Conservation (phyloP, 2,888 invertebrate species). For the Drosophila austrosaltans region DNA sequence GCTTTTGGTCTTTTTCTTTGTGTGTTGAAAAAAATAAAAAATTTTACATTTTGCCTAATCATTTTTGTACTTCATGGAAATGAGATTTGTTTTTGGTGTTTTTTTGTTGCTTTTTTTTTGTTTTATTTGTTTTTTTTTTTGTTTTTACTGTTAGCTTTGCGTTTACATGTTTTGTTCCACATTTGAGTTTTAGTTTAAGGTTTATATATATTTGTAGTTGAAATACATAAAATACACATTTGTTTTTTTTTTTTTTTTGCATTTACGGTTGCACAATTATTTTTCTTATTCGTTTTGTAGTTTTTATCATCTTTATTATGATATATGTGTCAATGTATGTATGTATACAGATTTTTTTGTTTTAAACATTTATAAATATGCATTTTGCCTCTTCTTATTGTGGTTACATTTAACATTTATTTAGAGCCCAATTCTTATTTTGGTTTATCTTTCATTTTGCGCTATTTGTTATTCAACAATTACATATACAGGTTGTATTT, state of each 20-base stretch:
- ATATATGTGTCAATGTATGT: conserved; percentile 22
- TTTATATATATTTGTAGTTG: conserved; percentile 26
- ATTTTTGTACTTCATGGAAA: conserved; percentile 46
- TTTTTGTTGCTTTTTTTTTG: conserved; percentile 47
- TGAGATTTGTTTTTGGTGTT: conserved; percentile 32
- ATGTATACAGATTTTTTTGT: conserved; percentile 47
- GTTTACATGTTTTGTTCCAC: conserved; percentile 30
- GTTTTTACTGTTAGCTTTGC: conserved; percentile 31
- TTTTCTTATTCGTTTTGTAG: conserved; percentile 10
- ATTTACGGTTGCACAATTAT: conserved; percentile 21
- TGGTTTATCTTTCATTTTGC: conserved; percentile 14
- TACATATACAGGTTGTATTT: conserved; percentile 47
- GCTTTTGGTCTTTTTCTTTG: conserved; percentile 15
- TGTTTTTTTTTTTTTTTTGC: conserved; percentile 19
- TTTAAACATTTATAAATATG: conserved; percentile 68
- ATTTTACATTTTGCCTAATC: conserved; percentile 16
- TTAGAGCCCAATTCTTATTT: conserved; percentile 33
- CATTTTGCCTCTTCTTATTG: conserved; percentile 20
- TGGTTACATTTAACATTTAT: conserved; percentile 51
- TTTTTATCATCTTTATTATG: neutral
- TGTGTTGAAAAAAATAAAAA: conserved; percentile 22
- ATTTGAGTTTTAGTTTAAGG: conserved; percentile 5
- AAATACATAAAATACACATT: conserved; percentile 41
- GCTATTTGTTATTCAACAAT: conserved; percentile 53
- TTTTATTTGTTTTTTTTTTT: conserved; percentile 14